A percentile compares a stretch with the other conserved stretches of the same genome.
These are phyloP conservation scores for Nephrotoma flavescens DNA, from an alignment of 2,888 invertebrate genomes.

Conservation along the genomic window DNA sequence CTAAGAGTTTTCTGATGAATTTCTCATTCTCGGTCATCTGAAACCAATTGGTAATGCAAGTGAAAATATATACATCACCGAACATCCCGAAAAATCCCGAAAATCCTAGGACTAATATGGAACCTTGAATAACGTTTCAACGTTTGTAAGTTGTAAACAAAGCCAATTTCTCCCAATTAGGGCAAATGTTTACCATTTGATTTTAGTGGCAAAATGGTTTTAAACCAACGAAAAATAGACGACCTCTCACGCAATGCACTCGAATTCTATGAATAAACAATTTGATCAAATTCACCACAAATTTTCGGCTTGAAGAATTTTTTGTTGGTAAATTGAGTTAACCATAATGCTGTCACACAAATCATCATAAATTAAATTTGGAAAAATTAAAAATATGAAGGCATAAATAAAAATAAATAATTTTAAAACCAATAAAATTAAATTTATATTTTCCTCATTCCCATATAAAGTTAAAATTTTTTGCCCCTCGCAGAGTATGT, in stretches of 20 bases:
- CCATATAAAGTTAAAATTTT: not conserved
- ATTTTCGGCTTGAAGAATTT: not conserved
- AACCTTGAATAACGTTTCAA: too few relatives aligned
- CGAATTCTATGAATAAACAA: not conserved
- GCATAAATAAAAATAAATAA: not conserved
- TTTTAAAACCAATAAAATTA: not conserved
- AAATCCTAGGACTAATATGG: too few relatives aligned
- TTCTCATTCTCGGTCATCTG: too few relatives aligned
- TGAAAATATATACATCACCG: too few relatives aligned
- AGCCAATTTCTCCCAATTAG: too few relatives aligned
- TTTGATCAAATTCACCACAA: not conserved
- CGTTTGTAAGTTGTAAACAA: too few relatives aligned
- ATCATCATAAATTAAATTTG: not conserved
- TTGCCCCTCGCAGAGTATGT: not conserved
- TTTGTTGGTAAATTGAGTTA: not conserved
- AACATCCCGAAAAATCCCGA: too few relatives aligned
- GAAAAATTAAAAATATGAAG: not conserved
- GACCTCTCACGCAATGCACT: not conserved
- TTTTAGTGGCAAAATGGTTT: too few relatives aligned
- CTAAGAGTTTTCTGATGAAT: too few relatives aligned
- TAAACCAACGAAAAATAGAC: too few relatives aligned
- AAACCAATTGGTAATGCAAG: too few relatives aligned
- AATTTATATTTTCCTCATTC: not conserved
- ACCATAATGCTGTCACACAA: not conserved
- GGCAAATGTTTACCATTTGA: too few relatives aligned